Evolutionary conservation across 2,888 invertebrate genomes (phyloP), one percentile per base, ranked within the genome.

Genomic region (Poecilobothrus nobilitatus): DNA sequence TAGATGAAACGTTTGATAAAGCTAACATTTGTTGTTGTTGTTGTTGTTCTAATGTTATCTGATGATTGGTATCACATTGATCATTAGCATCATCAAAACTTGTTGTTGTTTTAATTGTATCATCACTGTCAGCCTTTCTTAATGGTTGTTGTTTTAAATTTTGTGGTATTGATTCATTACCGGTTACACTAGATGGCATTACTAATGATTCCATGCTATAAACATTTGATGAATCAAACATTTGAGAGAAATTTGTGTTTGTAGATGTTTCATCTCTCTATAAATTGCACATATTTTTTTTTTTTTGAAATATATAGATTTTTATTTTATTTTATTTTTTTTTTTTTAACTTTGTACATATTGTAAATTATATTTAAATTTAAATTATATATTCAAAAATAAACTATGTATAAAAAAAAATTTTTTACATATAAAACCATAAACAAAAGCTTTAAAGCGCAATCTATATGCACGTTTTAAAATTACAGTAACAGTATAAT

Each of bases 231-330:
- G 79, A 75, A 70, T 82, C 82, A 71, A 81, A 80, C 78, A 82
- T 79, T 76, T 79, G 79, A 7, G 80, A 78, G 67, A 82, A 75
- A 74, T 80, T 81, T 70, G 77, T 79, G 68, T 79, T 80, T 70
- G 77, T 79, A 68, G 82, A 79, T 70, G 79, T 81, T 74, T 82
- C 82, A 76, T 82, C 82, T 72, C 82, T 79, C 82, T 82, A 76
- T 75, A 77, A 76, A 73, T 74, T 71, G 74, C 37, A 37, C 37
- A 37, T 37, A 37, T 10, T 37, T 27, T 27, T 27, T 27, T 27
- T 27, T 27, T 27, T 66, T 74, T 73, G 68, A 72, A 72, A 74
- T 67, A 68, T 27, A 27, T 27, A n/a, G n/a, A n/a, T 27, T 27
- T 27, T 27, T 12, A 37, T 37, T 37, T 37, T 37, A 5, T 37